Evolutionary conservation across 2,888 invertebrate species (phyloP), one percentile per base, ranked within the genome.

Genomic region (Hipparchia semele): DNA sequence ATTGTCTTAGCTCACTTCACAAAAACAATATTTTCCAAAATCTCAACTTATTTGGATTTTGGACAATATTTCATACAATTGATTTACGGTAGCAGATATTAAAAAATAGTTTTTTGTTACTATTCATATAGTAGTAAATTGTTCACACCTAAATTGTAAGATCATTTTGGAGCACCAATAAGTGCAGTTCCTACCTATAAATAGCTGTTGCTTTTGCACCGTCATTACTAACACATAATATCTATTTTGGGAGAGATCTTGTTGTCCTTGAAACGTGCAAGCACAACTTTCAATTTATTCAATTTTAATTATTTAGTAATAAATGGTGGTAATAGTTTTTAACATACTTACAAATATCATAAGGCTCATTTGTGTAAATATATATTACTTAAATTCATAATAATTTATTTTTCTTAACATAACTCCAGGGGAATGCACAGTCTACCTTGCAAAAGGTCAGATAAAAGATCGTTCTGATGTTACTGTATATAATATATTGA

Each of bases 201-300:
- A 51, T 12, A 74, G 71, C 73, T 60, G 23, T 70, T 9, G 12
- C 64, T n/a, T 68, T 64, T 64, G 72, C 74, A 72, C 73, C 74
- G 59, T 60, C 45, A 23, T 71, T 69, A 68, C 70, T 72, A 54
- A 76, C 33, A 66, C 46, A 65, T 75, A 75, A 70, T 60, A 74
- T 71, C 74, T 76, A 76, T 67, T 76, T 64, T 74, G 72, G 66
- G 62, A 74, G 76, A 76, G 76, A 76, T 76, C 76, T 74, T 65
- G 71, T 74, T 69, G 67, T 67, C 68, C 66, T 73, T 73, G 75
- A 65, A 68, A 70, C 64, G 9, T 56, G 60, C 72, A 72, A 74
- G 66, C 49, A 66, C 67, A 68, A 66, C 66, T 71, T 74, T 61
- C 59, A 65, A 64, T 53, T 13, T 51, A 68, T 68, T 72, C 58